Base-by-base conservation (phyloP, 2,797 vertebrate species). In the Macropus fuliginosus region DNA sequence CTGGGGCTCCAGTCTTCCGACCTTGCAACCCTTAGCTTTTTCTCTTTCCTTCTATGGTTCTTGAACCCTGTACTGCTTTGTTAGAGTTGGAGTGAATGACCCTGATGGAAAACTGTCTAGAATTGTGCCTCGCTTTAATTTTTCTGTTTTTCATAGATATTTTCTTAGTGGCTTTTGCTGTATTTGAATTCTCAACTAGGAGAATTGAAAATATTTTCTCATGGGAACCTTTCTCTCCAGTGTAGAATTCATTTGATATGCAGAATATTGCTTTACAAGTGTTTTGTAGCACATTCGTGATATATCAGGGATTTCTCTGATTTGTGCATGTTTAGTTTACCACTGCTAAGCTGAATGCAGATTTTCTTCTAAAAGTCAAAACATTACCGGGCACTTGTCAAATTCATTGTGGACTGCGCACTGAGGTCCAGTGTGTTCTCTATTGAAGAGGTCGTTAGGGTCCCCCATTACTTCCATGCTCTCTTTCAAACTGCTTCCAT, bases 71-170 rank as follows among this genome's bases (percentile, higher is more conserved):
- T 56, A 52, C 40, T 93, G 55, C 91, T 62, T 96, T 66, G 46
- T 91, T 55, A 87, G 94, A 56, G 56, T 66, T 59, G 46, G 29
- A 2, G 13, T 18, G 62, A 66, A 66, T 52, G 94, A 40, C 89
- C 89, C 18, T 94, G 87, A 66, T 55, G 95, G 56, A 18, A 90
- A 81, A 57, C 55, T 92, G 57, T 50, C 56, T 62, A 81, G 8
- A 52, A 27, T 94, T 54, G 34, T n/a, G 29, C 9, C 74, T 56
- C 57, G 66, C 81, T 96, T 54, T 55, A 94, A 56, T 91, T 93
- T 94, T 54, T 31, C 10, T 91, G 6, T 54, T 94, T 87, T 92
- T 93, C 90, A 50, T 52, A 91, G 18, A 24, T 4, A 29, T 55
- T 90, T 93, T 92, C 54, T 81, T 27, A n/a, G 74, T 57, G 56